phyloP scores from a whole-genome alignment of 2,888 invertebrate genomes.

The Arge pagana region DNA sequence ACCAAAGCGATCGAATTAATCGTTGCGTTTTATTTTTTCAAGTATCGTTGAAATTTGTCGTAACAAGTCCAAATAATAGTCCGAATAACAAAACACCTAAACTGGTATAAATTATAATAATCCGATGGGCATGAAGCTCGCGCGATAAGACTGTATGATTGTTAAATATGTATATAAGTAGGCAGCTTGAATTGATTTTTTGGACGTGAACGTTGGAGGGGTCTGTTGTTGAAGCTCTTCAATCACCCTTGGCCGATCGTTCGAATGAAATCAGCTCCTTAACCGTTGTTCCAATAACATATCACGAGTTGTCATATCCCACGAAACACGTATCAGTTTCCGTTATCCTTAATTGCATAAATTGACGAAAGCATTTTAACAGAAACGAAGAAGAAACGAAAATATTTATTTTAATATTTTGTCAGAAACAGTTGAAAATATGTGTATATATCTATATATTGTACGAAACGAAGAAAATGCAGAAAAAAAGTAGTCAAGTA shows the following conservation, averaged over 20 bases:
- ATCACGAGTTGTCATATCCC: constrained; percentile 52
- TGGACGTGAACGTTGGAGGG: constrained; percentile 2
- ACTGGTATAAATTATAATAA: background rate
- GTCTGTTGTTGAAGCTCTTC: too few species aligned
- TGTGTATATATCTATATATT: too few species aligned
- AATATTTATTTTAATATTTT: constrained; percentile 53
- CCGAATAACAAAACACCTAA: background rate
- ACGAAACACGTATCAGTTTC: too few species aligned
- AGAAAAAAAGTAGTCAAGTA: constrained; percentile 22
- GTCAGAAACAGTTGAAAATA: too few species aligned
- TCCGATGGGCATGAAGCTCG: constrained; percentile 25
- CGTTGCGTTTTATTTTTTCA: constrained; percentile 4
- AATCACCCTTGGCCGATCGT: too few species aligned
- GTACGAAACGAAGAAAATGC: constrained; percentile 26
- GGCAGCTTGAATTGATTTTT: constrained; percentile 28
- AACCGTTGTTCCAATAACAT: too few species aligned
- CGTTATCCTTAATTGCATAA: too few species aligned
- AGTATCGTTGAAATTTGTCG: background rate
- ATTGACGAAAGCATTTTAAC: too few species aligned
- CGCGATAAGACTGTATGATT: constrained; percentile 55
- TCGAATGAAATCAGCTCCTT: too few species aligned
- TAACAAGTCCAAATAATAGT: background rate
- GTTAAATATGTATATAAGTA: constrained; percentile 47
- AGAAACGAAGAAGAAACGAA: constrained; percentile 28
- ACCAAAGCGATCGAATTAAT: too few species aligned